A percentile compares a stretch with the other conserved stretches of the same genome.
Evolutionary conservation across 2,797 vertebrate genomes (phyloP).

Genomic region (Notamacropus eugenii): DNA sequence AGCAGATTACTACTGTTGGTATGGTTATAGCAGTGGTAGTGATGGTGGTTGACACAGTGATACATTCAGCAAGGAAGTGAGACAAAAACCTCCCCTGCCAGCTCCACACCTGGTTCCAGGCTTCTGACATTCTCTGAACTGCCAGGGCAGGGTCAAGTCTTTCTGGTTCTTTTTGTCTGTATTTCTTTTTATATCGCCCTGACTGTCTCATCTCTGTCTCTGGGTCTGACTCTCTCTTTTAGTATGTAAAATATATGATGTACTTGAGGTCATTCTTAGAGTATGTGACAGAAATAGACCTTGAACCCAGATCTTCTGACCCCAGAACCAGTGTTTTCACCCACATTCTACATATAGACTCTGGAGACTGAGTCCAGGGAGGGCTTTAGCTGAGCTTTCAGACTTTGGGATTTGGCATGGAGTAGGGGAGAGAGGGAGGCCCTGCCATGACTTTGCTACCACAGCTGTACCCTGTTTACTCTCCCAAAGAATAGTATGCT

Average conservation of each 20-base stretch:
- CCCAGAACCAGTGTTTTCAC: background rate
- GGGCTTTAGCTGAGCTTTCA: background rate
- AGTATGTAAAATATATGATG: too few relatives aligned
- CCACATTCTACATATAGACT: rapidly evolving
- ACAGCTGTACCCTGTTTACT: background rate
- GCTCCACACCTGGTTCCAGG: background rate
- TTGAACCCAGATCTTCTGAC: background rate
- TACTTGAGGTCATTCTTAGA: background rate
- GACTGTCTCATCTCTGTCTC: background rate
- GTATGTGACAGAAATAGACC: background rate
- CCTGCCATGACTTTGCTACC: background rate
- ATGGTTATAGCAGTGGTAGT: rapidly evolving
- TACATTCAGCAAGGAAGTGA: background rate
- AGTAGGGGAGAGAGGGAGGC: too few relatives aligned
- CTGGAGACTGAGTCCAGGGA: background rate
- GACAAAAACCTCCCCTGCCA: background rate
- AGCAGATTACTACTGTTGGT: background rate
- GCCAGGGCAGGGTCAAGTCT: too few relatives aligned
- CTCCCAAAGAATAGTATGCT: rapidly evolving
- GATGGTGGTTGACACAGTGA: rapidly evolving
- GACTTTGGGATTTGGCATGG: too few relatives aligned
- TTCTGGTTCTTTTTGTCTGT: background rate
- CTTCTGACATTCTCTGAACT: background rate
- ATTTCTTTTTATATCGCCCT: background rate
- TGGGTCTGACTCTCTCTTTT: background rate